Evolutionary conservation across 2,888 invertebrate species (phyloP).

Genomic region (Tipula unca): DNA sequence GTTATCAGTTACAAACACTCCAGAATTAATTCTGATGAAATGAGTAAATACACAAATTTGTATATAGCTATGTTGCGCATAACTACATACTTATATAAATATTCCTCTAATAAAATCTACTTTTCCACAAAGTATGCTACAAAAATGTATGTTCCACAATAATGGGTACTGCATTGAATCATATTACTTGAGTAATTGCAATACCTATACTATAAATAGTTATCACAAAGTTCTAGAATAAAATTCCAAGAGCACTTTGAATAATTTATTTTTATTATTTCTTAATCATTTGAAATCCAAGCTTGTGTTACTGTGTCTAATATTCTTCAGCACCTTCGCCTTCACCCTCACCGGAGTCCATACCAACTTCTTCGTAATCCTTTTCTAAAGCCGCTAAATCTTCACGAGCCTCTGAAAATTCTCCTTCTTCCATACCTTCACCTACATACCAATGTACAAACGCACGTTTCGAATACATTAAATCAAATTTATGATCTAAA

Average conservation of each 20-base stretch:
- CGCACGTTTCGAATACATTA: slow-evolving; percentile 93
- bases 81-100: no score
- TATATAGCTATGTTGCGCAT: no score
- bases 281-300: neutral
- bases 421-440: slow-evolving; percentile 81
- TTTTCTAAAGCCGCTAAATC: slow-evolving; percentile 74
- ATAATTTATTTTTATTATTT: slow-evolving; percentile 9
- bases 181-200: no score
- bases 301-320: slow-evolving; percentile 33
- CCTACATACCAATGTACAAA: slow-evolving; percentile 94
- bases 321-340: slow-evolving; percentile 64
- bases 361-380: slow-evolving; percentile 71
- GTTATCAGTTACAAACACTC: no score
- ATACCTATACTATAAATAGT: no score
- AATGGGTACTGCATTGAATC: no score
- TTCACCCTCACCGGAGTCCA: slow-evolving; percentile 63
- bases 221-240: neutral
- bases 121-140: no score
- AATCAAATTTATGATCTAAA: slow-evolving; percentile 88
- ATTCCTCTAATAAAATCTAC: no score
- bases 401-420: slow-evolving; percentile 81
- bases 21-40: no score
- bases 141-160: no score
- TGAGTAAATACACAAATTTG: no score
- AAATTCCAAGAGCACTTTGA: neutral